Evolutionary conservation across 2,113 vertebrate species (phyloP).

Genomic region (Neogale vison): DNA sequence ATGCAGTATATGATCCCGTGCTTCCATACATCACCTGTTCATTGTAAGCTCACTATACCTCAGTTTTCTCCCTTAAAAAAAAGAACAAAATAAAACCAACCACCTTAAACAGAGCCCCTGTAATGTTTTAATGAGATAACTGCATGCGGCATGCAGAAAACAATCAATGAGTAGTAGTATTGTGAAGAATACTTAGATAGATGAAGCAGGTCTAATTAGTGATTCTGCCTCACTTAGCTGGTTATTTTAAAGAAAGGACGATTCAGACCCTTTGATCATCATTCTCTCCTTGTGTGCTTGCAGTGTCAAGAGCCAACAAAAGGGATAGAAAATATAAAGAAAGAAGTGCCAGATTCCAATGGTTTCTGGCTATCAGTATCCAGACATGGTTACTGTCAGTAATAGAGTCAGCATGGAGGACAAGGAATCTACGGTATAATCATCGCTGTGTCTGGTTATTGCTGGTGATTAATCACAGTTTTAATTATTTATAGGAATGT

Average conservation of each 20-base stretch:
- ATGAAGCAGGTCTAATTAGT: not conserved
- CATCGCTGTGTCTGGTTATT: not conserved
- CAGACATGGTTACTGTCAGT: not conserved
- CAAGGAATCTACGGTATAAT: not conserved
- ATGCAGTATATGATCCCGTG: not conserved
- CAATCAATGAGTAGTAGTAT: not conserved
- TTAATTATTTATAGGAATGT: constrained; percentile 44
- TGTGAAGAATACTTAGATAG: not conserved
- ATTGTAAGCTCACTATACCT: not conserved
- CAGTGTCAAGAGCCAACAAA: not conserved
- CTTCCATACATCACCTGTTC: not conserved
- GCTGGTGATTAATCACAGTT: constrained; percentile 28
- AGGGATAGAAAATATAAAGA: not conserved
- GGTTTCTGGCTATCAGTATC: not conserved
- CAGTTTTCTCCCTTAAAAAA: not conserved
- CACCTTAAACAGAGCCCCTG: not conserved
- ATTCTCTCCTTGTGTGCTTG: not conserved
- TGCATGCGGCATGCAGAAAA: not conserved
- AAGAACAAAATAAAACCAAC: not conserved
- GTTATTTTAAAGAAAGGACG: not conserved
- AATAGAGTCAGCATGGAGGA: not conserved
- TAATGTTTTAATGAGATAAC: not conserved
- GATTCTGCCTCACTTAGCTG: not conserved
- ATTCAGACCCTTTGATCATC: not conserved
- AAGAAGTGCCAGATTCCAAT: not conserved